A percentile compares a stretch with the other conserved stretches of the same genome.
Conservation (phyloP, 2,113 vertebrate genomes). For the Antennarius striatus region DNA sequence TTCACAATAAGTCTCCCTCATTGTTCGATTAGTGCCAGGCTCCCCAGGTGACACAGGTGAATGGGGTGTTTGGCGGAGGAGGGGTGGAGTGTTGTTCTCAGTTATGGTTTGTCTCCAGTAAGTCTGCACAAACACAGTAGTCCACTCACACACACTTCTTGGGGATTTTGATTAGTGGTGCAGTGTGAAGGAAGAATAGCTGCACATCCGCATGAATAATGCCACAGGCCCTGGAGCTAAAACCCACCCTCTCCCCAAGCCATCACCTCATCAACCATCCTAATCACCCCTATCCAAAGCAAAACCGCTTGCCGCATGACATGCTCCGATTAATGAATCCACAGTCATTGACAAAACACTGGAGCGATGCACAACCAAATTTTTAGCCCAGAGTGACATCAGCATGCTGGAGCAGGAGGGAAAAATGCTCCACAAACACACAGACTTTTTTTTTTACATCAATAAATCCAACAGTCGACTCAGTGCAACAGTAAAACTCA, state of each 20-base stretch:
- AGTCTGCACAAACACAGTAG: constrained; percentile 31
- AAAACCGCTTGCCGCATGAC: constrained; percentile 57
- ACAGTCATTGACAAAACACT: constrained; percentile 47
- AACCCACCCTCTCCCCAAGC: constrained; percentile 40
- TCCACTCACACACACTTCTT: constrained; percentile 29
- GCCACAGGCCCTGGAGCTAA: constrained; percentile 43
- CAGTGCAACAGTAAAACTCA: constrained; percentile 27
- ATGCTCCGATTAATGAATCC: constrained; percentile 55
- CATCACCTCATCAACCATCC: constrained; percentile 67
- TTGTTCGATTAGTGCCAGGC: constrained; percentile 72
- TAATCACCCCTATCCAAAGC: constrained; percentile 66
- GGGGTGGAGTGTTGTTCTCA: constrained; percentile 9
- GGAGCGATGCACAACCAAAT: constrained; percentile 35
- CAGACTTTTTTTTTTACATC: constrained; percentile 21
- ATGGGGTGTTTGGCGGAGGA: constrained; percentile 18
- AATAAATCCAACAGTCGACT: constrained; percentile 37
- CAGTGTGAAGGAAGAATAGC: constrained; percentile 53
- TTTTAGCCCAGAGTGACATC: constrained; percentile 23
- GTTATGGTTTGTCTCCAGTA: constrained; percentile 48
- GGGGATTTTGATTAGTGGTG: constrained; percentile 55
- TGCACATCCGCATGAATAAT: constrained; percentile 60
- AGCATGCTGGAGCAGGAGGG: constrained; percentile 21
- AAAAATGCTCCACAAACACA: constrained; percentile 9
- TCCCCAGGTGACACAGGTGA: constrained; percentile 63
- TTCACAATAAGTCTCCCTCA: constrained; percentile 76